Evolutionary conservation across 1,140 invertebrate species (phyloP).

Genomic region (Drosophila malerkotliana): DNA sequence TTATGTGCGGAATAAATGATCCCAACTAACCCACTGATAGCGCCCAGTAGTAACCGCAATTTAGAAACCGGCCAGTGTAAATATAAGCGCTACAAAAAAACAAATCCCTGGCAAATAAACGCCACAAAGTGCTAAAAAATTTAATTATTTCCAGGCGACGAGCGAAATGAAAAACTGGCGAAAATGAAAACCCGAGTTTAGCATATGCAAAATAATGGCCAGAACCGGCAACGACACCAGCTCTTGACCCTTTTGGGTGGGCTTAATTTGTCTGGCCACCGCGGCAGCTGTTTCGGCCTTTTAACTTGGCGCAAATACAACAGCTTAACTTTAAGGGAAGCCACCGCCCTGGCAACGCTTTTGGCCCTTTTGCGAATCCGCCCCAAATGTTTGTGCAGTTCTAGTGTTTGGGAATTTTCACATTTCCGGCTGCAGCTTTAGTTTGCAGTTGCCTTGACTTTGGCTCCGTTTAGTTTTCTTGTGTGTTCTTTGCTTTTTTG

Average conservation of each 20-base stretch:
- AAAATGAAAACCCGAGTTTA: slow-evolving; percentile 32
- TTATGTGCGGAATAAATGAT: slow-evolving; percentile 17
- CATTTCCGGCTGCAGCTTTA: slow-evolving; percentile 17
- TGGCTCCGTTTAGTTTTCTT: slow-evolving; percentile 16
- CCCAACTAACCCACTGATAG: slow-evolving; percentile 29
- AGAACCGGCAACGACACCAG: slow-evolving; percentile 12
- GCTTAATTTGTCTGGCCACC: slow-evolving; percentile 58
- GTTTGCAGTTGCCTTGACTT: slow-evolving; percentile 41
- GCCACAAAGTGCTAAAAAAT: slow-evolving; percentile 26
- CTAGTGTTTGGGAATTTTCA: slow-evolving; percentile 8
- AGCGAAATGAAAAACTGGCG: slow-evolving; percentile 18
- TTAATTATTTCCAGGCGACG: slow-evolving; percentile 45
- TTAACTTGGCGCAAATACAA: slow-evolving; percentile 30
- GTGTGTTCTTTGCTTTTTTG: slow-evolving; percentile 5
- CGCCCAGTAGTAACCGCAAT: slow-evolving; percentile 26
- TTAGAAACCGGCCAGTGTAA: slow-evolving; percentile 19
- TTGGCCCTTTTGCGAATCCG: not conserved
- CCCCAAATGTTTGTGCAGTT: slow-evolving; percentile 21
- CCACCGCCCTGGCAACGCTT: slow-evolving; percentile 6
- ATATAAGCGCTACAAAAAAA: slow-evolving; percentile 16
- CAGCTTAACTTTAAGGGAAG: slow-evolving; percentile 34
- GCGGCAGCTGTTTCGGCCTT: slow-evolving; percentile 40
- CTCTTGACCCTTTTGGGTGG: slow-evolving; percentile 46
- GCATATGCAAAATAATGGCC: slow-evolving; percentile 61
- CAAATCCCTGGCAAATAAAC: slow-evolving; percentile 6